Percentiles rank a stretch among this genome's conserved stretches.
phyloP scores from a whole-genome alignment of 2,888 invertebrate genomes.

The Latrodectus hesperus region DNA sequence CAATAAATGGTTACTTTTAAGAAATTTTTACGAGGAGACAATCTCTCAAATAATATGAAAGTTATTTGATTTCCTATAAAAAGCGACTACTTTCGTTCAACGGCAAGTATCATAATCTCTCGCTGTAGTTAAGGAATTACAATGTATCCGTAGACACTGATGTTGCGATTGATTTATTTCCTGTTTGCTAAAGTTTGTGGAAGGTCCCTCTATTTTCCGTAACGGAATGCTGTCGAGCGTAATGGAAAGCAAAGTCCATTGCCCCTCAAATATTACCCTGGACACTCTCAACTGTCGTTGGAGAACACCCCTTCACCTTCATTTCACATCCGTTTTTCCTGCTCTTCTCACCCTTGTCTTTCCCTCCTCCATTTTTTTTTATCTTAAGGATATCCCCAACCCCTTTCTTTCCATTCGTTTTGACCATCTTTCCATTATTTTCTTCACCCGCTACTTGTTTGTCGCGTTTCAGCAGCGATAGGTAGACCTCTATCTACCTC shows the following conservation, averaged over 20 bases:
- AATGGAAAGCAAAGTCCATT: conserved; percentile 53
- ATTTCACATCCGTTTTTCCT: conserved; percentile 53
- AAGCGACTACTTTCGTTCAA: no score
- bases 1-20: no score
- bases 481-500: conserved; percentile 15
- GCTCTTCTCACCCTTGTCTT: conserved; percentile 4
- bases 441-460: conserved; percentile 33
- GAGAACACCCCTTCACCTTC: conserved; percentile 51
- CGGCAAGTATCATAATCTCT: no score
- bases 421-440: conserved; percentile 24
- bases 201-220: conserved; percentile 9
- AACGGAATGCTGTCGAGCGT: conserved; percentile 19
- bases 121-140: no score
- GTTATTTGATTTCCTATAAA: no score
- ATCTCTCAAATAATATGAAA: no score
- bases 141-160: background rate
- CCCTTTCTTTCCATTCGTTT: background rate
- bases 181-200: conserved; percentile 13
- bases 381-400: background rate
- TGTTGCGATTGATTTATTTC: background rate
- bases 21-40: no score
- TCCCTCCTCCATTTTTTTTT: conserved; percentile 16
- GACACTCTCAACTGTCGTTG: conserved; percentile 52
- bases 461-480: conserved; percentile 26
- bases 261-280: conserved; percentile 40